A percentile compares a stretch with the other conserved stretches of the same genome.
Evolutionary conservation across 2,113 vertebrate genomes (phyloP).

Genomic region (Zosterops pallidus): DNA sequence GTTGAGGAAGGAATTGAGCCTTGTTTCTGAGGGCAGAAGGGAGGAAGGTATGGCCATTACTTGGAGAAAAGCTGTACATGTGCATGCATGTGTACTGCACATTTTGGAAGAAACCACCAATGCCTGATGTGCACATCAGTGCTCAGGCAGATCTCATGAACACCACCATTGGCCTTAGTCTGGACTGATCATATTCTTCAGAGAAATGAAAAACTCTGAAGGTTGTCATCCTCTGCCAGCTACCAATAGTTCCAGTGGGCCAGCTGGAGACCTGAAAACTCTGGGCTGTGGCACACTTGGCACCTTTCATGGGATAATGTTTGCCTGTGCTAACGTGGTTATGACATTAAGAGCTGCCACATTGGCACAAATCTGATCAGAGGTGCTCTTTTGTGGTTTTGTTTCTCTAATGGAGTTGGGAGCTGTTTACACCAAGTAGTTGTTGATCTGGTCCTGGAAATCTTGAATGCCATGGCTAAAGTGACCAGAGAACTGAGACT

Average conservation of each 20-base stretch:
- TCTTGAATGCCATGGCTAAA: background rate
- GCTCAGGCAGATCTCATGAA: background rate
- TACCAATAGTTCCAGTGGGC: background rate
- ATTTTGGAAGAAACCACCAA: background rate
- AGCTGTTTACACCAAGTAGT: background rate
- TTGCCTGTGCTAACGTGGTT: background rate
- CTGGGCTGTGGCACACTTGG: background rate
- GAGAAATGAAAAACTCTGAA: background rate
- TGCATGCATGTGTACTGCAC: fast-evolving
- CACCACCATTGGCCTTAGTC: background rate
- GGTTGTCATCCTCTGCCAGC: background rate
- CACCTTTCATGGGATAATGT: background rate
- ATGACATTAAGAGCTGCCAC: background rate
- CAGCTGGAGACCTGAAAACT: background rate
- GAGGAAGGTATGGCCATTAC: background rate
- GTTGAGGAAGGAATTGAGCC: background rate
- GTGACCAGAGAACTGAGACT: background rate
- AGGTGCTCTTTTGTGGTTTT: background rate
- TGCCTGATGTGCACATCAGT: background rate
- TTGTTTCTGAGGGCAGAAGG: background rate
- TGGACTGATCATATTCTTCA: background rate
- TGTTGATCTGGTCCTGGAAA: background rate
- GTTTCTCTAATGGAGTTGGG: background rate
- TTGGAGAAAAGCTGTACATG: background rate
- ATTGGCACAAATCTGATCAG: background rate